phyloP scores from a whole-genome alignment of 2,797 vertebrate genomes.

The Gymnothorax javanicus region DNA sequence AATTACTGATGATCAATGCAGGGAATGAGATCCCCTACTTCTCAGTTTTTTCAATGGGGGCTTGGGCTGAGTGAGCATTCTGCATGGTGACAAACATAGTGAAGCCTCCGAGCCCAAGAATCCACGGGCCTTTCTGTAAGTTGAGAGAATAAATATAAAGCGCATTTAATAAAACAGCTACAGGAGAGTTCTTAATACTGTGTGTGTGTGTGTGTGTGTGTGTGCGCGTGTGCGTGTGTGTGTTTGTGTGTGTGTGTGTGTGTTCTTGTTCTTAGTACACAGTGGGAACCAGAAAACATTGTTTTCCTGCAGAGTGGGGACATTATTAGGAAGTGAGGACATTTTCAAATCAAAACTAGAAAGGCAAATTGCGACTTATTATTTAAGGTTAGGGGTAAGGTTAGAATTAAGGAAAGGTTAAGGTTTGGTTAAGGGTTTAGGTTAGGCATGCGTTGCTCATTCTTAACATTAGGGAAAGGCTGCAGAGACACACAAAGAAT shows the following conservation, averaged over 20 bases:
- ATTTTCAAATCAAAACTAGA: no score
- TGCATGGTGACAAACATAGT: neutral
- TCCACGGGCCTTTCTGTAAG: neutral
- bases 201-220: slow-evolving; percentile 1
- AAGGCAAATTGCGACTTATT: no score
- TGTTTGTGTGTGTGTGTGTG: slow-evolving; percentile 9
- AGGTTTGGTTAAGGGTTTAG: no score
- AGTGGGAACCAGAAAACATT: no score
- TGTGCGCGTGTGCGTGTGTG: slow-evolving; percentile 1
- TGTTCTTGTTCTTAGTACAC: neutral
- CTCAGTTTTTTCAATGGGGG: neutral
- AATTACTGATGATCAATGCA: neutral
- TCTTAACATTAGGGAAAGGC: no score
- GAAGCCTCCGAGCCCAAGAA: neutral
- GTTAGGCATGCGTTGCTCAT: no score
- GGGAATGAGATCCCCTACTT: neutral
- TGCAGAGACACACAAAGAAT: no score
- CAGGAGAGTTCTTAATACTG: neutral
- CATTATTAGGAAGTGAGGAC: no score
- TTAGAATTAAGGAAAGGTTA: no score
- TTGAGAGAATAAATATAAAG: neutral
- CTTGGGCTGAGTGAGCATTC: neutral
- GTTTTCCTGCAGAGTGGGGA: no score
- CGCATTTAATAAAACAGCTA: neutral
- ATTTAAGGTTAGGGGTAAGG: no score